Percentiles rank a stretch among this genome's conserved stretches.
phyloP scores from a whole-genome alignment of 1,140 invertebrate genomes.

The Acromyrmex heyeri region DNA sequence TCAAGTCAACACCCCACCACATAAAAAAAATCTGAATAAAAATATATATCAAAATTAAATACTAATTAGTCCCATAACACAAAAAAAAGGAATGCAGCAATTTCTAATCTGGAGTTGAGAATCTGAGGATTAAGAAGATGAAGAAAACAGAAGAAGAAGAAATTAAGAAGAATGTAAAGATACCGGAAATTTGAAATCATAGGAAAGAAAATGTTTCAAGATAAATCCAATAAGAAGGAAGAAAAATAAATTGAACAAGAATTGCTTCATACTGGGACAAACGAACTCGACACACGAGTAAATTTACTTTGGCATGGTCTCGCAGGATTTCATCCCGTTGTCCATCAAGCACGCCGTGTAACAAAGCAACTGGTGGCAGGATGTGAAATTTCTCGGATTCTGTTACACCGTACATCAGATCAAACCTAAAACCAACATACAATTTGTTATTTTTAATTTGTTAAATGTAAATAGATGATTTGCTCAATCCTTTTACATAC shows the following conservation, averaged over 20 bases:
- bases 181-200: background rate
- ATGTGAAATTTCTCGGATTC: slow-evolving; percentile 95
- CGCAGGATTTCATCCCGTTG: slow-evolving; percentile 93
- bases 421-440: slow-evolving; percentile 89
- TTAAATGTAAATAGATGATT: background rate
- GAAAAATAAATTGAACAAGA: slow-evolving; percentile 25
- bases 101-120: background rate
- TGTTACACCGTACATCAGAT: slow-evolving; percentile 95
- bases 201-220: background rate
- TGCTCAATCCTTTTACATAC: background rate
- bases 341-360: slow-evolving; percentile 92
- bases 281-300: slow-evolving; percentile 7
- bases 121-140: background rate
- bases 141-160: background rate
- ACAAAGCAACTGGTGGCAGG: slow-evolving; percentile 91
- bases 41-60: no score
- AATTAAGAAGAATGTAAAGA: background rate
- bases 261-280: slow-evolving; percentile 12
- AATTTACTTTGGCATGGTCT: slow-evolving; percentile 89
- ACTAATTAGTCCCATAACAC: no score
- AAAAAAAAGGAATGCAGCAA: background rate
- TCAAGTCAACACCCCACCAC: no score
- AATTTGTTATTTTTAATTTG: background rate
- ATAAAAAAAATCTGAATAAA: no score
- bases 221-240: background rate